A percentile compares a stretch with the other conserved stretches of the same genome.
These are phyloP conservation scores for Pinna nobilis DNA, from an alignment of 1,140 invertebrate species.

Conservation along the genomic window DNA sequence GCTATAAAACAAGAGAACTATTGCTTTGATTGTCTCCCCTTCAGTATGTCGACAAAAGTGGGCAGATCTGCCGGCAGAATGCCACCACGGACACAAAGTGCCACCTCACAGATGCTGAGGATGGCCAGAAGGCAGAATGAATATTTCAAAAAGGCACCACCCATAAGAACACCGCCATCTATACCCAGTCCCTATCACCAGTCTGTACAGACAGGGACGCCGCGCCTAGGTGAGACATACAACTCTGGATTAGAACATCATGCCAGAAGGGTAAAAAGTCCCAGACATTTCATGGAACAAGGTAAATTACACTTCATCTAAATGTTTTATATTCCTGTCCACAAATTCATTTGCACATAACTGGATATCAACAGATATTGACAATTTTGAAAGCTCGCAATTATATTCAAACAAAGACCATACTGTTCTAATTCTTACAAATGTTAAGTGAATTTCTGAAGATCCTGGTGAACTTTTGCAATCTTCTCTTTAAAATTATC, in stretches of 20 bases:
- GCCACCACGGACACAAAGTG: constrained; percentile 51
- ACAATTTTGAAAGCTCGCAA: too few species aligned
- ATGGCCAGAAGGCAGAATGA: constrained; percentile 55
- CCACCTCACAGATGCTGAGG: constrained; percentile 53
- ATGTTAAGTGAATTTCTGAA: too few species aligned
- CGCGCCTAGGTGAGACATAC: constrained; percentile 47
- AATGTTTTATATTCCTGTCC: too few species aligned
- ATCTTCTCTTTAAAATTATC: too few species aligned
- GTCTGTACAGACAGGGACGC: constrained; percentile 21
- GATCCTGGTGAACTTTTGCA: too few species aligned
- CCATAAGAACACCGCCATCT: constrained; percentile 64
- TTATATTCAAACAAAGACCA: too few species aligned
- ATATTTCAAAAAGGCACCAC: constrained; percentile 54
- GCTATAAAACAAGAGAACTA: constrained; percentile 55
- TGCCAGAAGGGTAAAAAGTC: constrained; percentile 62
- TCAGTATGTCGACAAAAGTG: constrained; percentile 57
- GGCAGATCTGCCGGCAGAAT: constrained; percentile 64
- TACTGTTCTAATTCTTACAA: too few species aligned
- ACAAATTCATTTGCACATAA: too few species aligned
- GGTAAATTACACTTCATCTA: constrained; percentile 53
- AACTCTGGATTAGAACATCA: constrained; percentile 65
- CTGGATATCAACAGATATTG: too few species aligned
- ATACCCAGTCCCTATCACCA: constrained; percentile 61
- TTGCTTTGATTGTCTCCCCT: constrained; percentile 51
- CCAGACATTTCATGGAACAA: constrained; percentile 64